Base-by-base conservation (phyloP, 1,140 invertebrate genomes). In the Sogatella furcifera region DNA sequence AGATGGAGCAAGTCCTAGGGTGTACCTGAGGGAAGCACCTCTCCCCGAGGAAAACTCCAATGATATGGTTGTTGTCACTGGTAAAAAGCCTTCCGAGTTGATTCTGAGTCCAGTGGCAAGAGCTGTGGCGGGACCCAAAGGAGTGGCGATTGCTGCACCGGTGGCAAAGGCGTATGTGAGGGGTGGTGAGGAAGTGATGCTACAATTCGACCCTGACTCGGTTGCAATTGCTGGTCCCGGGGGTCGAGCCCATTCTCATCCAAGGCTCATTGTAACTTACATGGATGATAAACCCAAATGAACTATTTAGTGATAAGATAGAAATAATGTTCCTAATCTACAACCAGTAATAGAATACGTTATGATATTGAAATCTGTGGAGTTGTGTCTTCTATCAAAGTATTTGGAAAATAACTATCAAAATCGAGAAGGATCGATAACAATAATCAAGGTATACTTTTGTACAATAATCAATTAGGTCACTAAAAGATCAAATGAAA, bases 201-300 rank as follows among this genome's bases (percentile, higher is more conserved):
- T 86, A 17, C 70, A 80, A 42, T 84, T 83, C 66, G 76, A 79
- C 62, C 85, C 85, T 2, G 73, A 78, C 61, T 82, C 84, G 2
- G 76, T 83, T 0, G 85, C 85, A n/a, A 76, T 86, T 5, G 84
- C 77, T 10, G 85, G 85, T 2, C 82, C 83, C 11, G 84, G 84
- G 0, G 85, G 85, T 22, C 77, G 81, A 54, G 84, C 84, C 0
- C 81, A 85, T 64, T 83, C 84, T 1, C 77, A 84, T 68, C 84
- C 84, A 31, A 82, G 85, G 62, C 69, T 78, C 24, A 52, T 71
- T 59, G 66, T 72, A 3, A 61, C 66, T 5, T 68, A 69, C 41
- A 42, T 65, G 5, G 62, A 69, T 19, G 57, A 61, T 15, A 34
- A 60, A 53, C 8, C 28, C 15, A 49, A 49, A 49, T 49, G 15